phyloP scores from a whole-genome alignment of 2,113 vertebrate genomes.

The Gopherus flavomarginatus region DNA sequence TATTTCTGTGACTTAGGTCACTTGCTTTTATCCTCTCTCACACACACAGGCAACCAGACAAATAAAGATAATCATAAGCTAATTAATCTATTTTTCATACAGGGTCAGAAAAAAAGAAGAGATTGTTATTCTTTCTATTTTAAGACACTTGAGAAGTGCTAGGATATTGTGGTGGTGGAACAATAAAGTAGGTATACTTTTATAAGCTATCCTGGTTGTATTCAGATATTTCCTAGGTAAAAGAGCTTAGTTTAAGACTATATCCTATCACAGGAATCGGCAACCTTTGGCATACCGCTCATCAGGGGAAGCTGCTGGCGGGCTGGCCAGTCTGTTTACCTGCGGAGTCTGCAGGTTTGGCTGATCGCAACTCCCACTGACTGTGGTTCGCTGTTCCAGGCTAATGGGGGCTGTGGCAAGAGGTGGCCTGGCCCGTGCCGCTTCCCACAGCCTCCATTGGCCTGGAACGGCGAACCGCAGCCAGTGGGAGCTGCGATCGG shows the following conservation, averaged over 20 bases:
- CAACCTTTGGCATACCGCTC: no score
- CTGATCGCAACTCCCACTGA: no score
- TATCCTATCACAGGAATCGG: neutral
- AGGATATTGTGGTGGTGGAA: neutral
- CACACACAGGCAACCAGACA: neutral
- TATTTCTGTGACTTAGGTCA: rapidly evolving
- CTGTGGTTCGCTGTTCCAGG: no score
- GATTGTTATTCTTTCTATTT: neutral
- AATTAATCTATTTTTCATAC: neutral
- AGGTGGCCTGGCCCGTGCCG: no score
- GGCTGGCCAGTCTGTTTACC: no score
- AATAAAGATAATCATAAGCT: neutral
- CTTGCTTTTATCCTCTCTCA: neutral
- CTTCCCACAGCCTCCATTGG: no score
- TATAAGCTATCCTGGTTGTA: neutral
- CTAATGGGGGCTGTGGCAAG: no score
- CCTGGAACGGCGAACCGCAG: no score
- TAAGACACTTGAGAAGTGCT: neutral
- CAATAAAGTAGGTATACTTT: neutral
- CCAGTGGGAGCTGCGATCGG: no score
- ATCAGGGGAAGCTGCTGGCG: no score
- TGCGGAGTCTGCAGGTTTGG: no score
- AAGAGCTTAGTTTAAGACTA: neutral
- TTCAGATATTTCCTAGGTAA: neutral
- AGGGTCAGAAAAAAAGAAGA: neutral